Base-by-base conservation (phyloP, 1,140 invertebrate species). In the Laodelphax striatellus region DNA sequence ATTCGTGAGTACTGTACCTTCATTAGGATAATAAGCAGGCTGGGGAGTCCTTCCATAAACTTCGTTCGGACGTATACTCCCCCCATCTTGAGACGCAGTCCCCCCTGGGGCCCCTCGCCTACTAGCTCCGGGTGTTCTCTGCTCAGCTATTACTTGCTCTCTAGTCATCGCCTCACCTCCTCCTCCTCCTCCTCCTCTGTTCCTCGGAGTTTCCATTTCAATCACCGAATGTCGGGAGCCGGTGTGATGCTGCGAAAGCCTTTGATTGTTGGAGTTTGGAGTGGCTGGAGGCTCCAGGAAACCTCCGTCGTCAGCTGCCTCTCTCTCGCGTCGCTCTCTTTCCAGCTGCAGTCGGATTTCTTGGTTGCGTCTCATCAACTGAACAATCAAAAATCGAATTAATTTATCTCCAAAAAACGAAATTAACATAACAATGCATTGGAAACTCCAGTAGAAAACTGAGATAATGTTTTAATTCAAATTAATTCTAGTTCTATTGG, bases 291-390 rank as follows among this genome's bases (percentile, higher is more conserved):
- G 17, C 50, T 60, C 59, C 52, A 55, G 59, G 41, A 60, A 60
- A 14, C 59, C 59, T 11, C 59, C 59, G 46, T 60, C 59, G n/a
- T 60, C 59, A 19, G 43, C 42, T 22, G 52, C 38, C 22, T 60
- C 59, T 42, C 42, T 38, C 42, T 60, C 59, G n/a, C 42, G 17
- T 22, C 50, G 16, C 31, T 60, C 59, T 38, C 53, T 60, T 11
- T 55, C 54, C 19, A 60, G 31, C 24, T 60, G 59, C 16, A 38
- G 31, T n/a, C 55, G 21, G 14, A 63, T 60, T 28, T 63, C 57
- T 42, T 60, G 62, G 44, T 63, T 63, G 16, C 54, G 52, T 38
- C 57, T 38, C 54, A 57, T 63, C 13, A 60, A 38, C 43, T 63
- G 21, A 10, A 50, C 5, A 10, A 50, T n/a, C 2, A 44, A 44